Base-by-base conservation (phyloP, 1,140 invertebrate genomes). In the Arion vulgaris region DNA sequence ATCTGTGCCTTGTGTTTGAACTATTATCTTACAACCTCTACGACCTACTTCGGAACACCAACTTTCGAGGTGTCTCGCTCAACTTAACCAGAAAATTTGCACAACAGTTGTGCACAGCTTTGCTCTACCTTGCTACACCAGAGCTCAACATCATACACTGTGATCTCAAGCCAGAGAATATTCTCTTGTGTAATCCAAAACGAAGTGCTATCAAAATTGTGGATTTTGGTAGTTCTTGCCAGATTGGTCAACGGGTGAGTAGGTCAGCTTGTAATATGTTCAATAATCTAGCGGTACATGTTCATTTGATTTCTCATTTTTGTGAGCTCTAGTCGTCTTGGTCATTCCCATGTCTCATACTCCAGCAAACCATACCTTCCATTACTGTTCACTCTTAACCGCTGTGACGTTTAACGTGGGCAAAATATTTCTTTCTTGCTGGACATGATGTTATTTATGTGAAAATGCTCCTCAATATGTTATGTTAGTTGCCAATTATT, bases 81-180 rank as follows among this genome's bases (percentile, higher is more conserved):
- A 99, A 99, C 94, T 94, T 99, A 91, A 99, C 98, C 91, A 95
- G 98, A 91, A 99, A 99, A 94, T 99, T 99, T 94, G 98, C 98
- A 90, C 98, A 99, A 94, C 94, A 94, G 94, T 94, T 99, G 89
- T 99, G 98, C 94, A 98, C 97, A 90, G 98, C 98, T 90, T 94
- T 99, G 89, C 94, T 99, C 93, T 99, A 99, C 94, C 95, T 99
- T 91, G 98, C 98, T 92, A 97, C 97, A 91, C 97, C 98, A 88
- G 98, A 99, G 95, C 94, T 99, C 93, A 98, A 98, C 94, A 99
- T 99, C 93, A 99, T 99, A 93, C 99, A 99, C 94, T 99, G 98
- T 95, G 98, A 99, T 95, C 95, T 99, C 93, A 99, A 99, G 88
- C 99, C 99, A 86, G 99, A 99, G 94, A 99, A 99, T 94, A 99